Evolutionary conservation across 2,888 invertebrate genomes (phyloP), one percentile per base, ranked within the genome.

Genomic region (Molanna angustata): DNA sequence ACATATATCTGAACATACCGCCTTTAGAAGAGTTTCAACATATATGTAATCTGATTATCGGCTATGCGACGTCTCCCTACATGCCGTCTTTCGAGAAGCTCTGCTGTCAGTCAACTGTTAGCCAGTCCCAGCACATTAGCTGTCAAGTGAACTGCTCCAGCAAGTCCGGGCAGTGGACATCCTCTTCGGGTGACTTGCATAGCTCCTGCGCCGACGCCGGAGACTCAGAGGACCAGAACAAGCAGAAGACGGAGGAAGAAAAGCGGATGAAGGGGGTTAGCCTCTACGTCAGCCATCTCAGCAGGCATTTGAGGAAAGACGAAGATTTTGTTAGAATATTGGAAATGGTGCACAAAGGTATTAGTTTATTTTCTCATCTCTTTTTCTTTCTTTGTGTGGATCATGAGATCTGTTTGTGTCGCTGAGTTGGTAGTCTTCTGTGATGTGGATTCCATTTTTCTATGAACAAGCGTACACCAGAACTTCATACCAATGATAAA

Each of bases 331-430:
- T 69, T 54, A 64, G 66, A 39, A 66, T 80, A 52, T 60, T 80
- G 54, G 72, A 76, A 62, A 72, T 68, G 61, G 75, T 79, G 16
- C 75, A 77, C 66, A 69, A 65, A 67, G 78, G 79, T 77, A 63
- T 57, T 27, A 37, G 17, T 46, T 35, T n/a, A n/a, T n/a, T n/a
- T n/a, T n/a, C n/a, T n/a, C n/a, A n/a, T n/a, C n/a, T n/a, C n/a
- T n/a, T n/a, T n/a, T n/a, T n/a, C n/a, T n/a, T n/a, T n/a, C n/a
- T n/a, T n/a, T n/a, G n/a, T n/a, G n/a, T n/a, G n/a, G n/a, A n/a
- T n/a, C n/a, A n/a, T n/a, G n/a, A n/a, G n/a, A n/a, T n/a, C n/a
- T n/a, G n/a, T n/a, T n/a, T n/a, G n/a, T n/a, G n/a, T n/a, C n/a
- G n/a, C n/a, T n/a, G n/a, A n/a, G n/a, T n/a, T n/a, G n/a, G n/a